Evolutionary conservation across 2,797 vertebrate species (phyloP).

Genomic region (Chaunax sp.): DNA sequence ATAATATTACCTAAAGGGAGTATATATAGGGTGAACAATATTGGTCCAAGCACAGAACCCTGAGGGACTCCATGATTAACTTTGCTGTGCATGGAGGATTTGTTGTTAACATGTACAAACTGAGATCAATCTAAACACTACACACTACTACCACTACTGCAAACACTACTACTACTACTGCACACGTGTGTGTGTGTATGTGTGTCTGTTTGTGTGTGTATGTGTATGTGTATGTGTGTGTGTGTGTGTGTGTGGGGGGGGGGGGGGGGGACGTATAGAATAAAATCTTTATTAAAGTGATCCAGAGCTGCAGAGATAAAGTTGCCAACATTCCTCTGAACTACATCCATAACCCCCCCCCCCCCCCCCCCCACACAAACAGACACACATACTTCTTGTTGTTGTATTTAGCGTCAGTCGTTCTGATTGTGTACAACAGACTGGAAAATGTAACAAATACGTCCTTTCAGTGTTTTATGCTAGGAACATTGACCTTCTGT

Average conservation of each 20-base stretch:
- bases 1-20: too few relatives aligned
- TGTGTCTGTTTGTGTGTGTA: too few relatives aligned
- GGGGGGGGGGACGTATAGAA: slow-evolving; percentile 45
- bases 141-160: too few relatives aligned
- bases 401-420: not conserved
- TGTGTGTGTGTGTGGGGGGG: slow-evolving; percentile 32
- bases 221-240: not conserved
- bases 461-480: not conserved
- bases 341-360: slow-evolving; percentile 30
- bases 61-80: too few relatives aligned
- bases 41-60: too few relatives aligned
- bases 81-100: too few relatives aligned
- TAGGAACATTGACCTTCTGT: slow-evolving; percentile 20
- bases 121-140: too few relatives aligned
- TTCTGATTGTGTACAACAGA: not conserved
- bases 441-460: not conserved
- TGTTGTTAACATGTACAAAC: too few relatives aligned
- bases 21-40: too few relatives aligned
- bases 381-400: not conserved
- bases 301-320: slow-evolving; percentile 32
- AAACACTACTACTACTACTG: too few relatives aligned
- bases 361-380: not conserved
- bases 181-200: too few relatives aligned
- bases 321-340: slow-evolving; percentile 55
- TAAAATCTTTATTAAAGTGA: slow-evolving; percentile 43